Base-by-base conservation (phyloP, 2,888 invertebrate genomes). In the Cacoxenus indagator region DNA sequence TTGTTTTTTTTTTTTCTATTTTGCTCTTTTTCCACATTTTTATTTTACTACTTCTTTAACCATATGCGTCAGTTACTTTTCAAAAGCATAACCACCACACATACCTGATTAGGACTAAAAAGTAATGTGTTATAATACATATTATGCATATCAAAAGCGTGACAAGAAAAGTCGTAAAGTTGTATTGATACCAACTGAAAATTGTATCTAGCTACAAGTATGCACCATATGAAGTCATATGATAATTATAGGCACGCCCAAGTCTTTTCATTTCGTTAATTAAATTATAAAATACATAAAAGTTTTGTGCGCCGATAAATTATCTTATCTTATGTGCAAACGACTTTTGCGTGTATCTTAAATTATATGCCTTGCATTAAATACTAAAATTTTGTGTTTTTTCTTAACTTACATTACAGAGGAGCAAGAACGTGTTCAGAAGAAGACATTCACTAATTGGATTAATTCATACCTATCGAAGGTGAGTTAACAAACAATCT, bases 401-500 rank as follows among this genome's bases (percentile, higher is more conserved):
- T 71, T 73, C 69, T 71, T 95, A n/a, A n/a, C n/a, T n/a, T n/a
- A n/a, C n/a, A n/a, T n/a, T 94, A 71, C 94, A 98, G 98, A 98
- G 92, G 98, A 98, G 90, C 98, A 98, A 90, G 98, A 98, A 91
- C 92, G 97, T 89, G 98, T 98, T 78, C 98, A 98, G 89, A 98
- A 98, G 92, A 98, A 98, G 90, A 98, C 98, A 76, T 98, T 98
- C 89, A 96, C 97, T 84, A 98, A 98, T 90, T 98, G 98, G 98
- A 98, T 98, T 90, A 98, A 98, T 90, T 97, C 97, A 87, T 96
- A 97, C 90, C 91, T 98, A 85, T 94, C 93, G 85, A 96, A 97
- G 94, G 97, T 97, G 89, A 92, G 90, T 80, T 70, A 64, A 64
- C 24, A 26, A 45, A 46, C 26, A n/a, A 51, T 65, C 69, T 73